Conservation (phyloP, 2,797 vertebrate genomes). For the Urocyon cinereoargenteus region DNA sequence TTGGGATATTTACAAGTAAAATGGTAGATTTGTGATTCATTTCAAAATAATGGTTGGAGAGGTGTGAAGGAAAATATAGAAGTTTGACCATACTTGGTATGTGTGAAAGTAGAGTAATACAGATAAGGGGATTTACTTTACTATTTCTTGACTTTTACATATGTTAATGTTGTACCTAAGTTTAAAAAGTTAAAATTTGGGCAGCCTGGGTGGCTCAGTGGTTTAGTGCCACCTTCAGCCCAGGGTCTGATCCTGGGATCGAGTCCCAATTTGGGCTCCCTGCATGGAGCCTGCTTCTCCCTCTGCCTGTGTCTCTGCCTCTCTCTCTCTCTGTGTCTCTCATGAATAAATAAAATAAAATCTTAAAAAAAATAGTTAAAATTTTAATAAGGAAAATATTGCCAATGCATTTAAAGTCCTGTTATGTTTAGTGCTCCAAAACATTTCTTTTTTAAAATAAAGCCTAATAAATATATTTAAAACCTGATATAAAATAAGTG, state of each 20-base stretch:
- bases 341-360: too few relatives aligned
- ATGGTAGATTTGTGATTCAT: background rate
- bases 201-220: too few relatives aligned
- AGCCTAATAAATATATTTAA: background rate
- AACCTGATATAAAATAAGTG: conserved; percentile 11
- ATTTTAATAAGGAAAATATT: conserved; percentile 12
- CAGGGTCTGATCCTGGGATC: too few relatives aligned
- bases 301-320: too few relatives aligned
- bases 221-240: too few relatives aligned
- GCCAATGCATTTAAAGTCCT: background rate
- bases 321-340: too few relatives aligned
- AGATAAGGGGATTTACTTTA: background rate
- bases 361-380: background rate
- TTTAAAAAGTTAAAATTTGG: background rate
- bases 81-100: background rate
- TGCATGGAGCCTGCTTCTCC: too few relatives aligned
- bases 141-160: background rate
- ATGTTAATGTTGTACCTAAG: background rate
- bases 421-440: background rate
- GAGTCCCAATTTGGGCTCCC: too few relatives aligned
- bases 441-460: background rate
- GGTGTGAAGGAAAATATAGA: background rate
- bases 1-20: conserved; percentile 3
- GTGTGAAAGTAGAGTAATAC: background rate
- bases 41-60: conserved; percentile 34